These are phyloP conservation scores for Phengaris alcon DNA, from an alignment of 2,888 invertebrate species.

Conservation along the genomic window DNA sequence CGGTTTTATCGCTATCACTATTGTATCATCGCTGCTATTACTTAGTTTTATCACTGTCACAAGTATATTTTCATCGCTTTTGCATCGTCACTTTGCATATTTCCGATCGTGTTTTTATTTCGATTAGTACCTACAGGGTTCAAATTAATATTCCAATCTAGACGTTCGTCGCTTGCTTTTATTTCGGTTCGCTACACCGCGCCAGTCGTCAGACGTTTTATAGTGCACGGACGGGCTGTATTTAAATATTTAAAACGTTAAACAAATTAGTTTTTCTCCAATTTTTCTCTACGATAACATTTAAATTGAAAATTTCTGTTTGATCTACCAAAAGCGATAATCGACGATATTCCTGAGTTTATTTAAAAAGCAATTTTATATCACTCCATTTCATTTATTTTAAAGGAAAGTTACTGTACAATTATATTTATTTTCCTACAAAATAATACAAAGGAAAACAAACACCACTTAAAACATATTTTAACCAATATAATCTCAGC, in stretches of 20 bases:
- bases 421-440: not conserved
- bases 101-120: conserved; percentile 11
- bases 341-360: not conserved
- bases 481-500: too few species aligned
- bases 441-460: too few species aligned
- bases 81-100: conserved; percentile 8
- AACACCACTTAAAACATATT: too few species aligned
- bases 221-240: not conserved
- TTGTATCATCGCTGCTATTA: not conserved
- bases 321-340: not conserved
- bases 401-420: too few species aligned
- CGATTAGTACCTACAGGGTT: not conserved
- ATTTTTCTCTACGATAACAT: not conserved
- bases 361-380: not conserved
- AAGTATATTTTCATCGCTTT: not conserved
- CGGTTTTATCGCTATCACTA: not conserved
- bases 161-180: conserved; percentile 17
- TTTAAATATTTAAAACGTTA: conserved; percentile 26
- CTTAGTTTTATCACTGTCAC: not conserved
- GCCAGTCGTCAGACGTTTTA: conserved; percentile 8
- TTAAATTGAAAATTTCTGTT: not conserved
- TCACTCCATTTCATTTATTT: not conserved
- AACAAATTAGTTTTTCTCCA: not conserved
- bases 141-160: not conserved
- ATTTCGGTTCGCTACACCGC: not conserved